These are phyloP conservation scores for Scolopax bukidnonensis DNA, from an alignment of 2,797 vertebrate genomes.

Conservation along the genomic window DNA sequence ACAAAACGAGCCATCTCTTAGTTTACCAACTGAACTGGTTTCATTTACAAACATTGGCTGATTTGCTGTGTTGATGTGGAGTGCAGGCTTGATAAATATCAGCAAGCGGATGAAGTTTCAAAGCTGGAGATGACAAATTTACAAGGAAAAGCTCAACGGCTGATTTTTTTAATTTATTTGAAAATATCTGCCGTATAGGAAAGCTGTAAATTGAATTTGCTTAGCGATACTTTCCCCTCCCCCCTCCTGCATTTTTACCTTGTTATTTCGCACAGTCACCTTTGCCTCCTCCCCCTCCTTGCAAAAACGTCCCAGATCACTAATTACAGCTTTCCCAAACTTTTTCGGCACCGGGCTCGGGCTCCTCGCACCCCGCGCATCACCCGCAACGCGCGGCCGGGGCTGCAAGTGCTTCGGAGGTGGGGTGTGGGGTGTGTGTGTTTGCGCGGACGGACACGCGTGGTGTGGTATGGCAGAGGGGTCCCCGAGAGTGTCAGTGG, in stretches of 20 bases:
- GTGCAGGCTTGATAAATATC: neutral
- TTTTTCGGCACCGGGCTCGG: neutral
- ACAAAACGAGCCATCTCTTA: neutral
- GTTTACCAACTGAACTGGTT: neutral
- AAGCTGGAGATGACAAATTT: neutral
- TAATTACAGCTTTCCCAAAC: neutral
- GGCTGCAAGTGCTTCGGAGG: neutral
- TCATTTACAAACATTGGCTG: neutral
- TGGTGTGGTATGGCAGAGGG: too few species aligned
- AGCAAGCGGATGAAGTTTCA: accelerated
- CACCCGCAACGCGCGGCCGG: neutral
- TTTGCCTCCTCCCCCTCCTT: neutral
- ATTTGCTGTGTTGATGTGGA: neutral
- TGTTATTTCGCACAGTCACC: accelerated
- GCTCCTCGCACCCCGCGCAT: neutral
- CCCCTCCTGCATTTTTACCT: neutral
- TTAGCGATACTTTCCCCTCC: neutral
- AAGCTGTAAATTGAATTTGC: neutral
- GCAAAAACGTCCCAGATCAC: neutral
- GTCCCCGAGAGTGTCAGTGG: too few species aligned
- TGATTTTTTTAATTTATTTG: neutral
- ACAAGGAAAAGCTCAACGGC: neutral
- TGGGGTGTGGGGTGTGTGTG: too few species aligned
- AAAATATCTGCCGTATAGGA: accelerated
- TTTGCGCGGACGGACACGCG: accelerated